These are phyloP conservation scores for Daphoenositta chrysoptera DNA, from an alignment of 2,113 vertebrate genomes.

Conservation along the genomic window DNA sequence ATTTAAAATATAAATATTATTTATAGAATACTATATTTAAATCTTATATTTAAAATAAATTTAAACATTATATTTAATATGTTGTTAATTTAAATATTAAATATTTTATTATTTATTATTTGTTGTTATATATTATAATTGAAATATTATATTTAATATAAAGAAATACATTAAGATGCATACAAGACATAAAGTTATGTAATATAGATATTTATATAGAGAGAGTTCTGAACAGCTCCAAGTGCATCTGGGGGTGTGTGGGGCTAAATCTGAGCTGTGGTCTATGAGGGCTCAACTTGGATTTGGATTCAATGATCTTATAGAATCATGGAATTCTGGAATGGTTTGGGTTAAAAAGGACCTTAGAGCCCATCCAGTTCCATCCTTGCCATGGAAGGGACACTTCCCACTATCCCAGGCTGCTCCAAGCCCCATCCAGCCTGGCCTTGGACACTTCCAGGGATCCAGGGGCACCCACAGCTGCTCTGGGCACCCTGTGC, in stretches of 20 bases:
- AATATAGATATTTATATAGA: rapidly evolving
- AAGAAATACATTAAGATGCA: neutral
- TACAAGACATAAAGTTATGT: no score
- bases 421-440: rapidly evolving
- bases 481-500: neutral
- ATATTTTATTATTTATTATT: no score
- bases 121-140: no score
- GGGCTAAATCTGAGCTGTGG: neutral
- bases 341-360: neutral
- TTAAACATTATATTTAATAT: no score
- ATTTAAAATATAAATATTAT: neutral
- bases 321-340: neutral
- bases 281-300: neutral
- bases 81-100: no score
- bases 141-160: no score
- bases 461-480: neutral
- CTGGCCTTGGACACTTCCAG: neutral
- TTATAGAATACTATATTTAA: no score
- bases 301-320: neutral
- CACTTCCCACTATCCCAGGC: rapidly evolving
- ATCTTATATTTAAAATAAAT: no score
- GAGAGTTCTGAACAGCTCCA: neutral
- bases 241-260: rapidly evolving
- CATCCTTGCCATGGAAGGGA: neutral
- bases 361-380: rapidly evolving